Evolutionary conservation across 2,113 vertebrate genomes (phyloP).

Genomic region (Heliornis fulica): DNA sequence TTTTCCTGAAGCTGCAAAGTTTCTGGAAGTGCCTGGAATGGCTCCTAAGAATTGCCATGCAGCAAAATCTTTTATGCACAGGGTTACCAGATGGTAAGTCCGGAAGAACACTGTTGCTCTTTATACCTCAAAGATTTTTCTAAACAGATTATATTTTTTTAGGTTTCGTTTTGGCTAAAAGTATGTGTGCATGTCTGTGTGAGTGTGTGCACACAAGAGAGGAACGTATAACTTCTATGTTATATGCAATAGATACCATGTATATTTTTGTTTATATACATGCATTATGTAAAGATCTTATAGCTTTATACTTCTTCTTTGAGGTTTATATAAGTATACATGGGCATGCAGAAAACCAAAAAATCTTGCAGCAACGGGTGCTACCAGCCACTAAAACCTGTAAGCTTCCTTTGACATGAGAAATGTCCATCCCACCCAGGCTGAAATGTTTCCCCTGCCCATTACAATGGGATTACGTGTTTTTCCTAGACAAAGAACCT

Average conservation of each 20-base stretch:
- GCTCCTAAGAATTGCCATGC: rapidly evolving
- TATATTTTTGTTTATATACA: background rate
- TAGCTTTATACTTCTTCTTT: background rate
- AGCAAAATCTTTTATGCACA: background rate
- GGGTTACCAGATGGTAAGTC: rapidly evolving
- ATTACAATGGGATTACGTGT: rapidly evolving
- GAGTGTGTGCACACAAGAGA: rapidly evolving
- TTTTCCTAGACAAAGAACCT: background rate
- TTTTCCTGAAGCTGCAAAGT: slow-evolving; percentile 50
- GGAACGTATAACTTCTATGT: background rate
- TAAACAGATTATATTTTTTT: background rate
- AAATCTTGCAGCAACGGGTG: background rate
- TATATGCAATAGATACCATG: background rate
- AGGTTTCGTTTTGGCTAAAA: background rate
- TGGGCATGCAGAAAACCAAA: background rate
- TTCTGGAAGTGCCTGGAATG: slow-evolving; percentile 22
- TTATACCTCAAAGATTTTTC: background rate
- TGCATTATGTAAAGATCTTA: rapidly evolving
- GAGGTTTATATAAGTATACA: background rate
- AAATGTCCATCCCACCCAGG: background rate
- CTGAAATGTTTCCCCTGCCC: background rate
- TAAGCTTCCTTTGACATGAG: background rate
- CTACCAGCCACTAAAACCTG: background rate
- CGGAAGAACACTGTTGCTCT: background rate
- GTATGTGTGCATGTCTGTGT: rapidly evolving